phyloP scores from a whole-genome alignment of 2,888 invertebrate genomes.

The Smittia aterrima region DNA sequence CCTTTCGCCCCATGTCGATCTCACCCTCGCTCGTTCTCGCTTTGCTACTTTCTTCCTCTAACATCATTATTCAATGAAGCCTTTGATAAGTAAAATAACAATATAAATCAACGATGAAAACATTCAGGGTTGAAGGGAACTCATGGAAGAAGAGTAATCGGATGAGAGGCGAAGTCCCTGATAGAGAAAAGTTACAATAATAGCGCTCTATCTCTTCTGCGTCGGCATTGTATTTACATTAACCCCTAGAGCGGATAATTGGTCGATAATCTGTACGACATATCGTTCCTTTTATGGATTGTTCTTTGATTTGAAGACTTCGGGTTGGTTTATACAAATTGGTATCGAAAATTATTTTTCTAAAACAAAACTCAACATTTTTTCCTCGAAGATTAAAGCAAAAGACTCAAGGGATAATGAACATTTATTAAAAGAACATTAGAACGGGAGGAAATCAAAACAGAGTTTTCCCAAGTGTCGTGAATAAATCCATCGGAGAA shows the following conservation, averaged over 20 bases:
- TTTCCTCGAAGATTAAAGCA: too few relatives aligned
- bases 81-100: constrained; percentile 37
- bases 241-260: constrained; percentile 40
- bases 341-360: too few relatives aligned
- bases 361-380: too few relatives aligned
- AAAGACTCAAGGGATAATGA: neutral
- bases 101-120: constrained; percentile 33
- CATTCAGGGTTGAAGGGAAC: constrained; percentile 27
- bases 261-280: constrained; percentile 40
- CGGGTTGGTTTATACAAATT: neutral
- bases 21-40: neutral
- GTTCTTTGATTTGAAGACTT: neutral
- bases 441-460: neutral
- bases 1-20: neutral
- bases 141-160: neutral
- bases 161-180: neutral
- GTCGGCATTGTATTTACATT: neutral
- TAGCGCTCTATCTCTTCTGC: neutral
- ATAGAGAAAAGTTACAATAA: neutral
- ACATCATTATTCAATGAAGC: constrained; percentile 11
- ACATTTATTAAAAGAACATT: neutral
- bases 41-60: neutral
- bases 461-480: neutral
- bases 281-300: constrained; percentile 15
- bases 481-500: neutral